Base-by-base conservation (phyloP, 2,888 invertebrate genomes). In the Scaptomyza polygonia region DNA sequence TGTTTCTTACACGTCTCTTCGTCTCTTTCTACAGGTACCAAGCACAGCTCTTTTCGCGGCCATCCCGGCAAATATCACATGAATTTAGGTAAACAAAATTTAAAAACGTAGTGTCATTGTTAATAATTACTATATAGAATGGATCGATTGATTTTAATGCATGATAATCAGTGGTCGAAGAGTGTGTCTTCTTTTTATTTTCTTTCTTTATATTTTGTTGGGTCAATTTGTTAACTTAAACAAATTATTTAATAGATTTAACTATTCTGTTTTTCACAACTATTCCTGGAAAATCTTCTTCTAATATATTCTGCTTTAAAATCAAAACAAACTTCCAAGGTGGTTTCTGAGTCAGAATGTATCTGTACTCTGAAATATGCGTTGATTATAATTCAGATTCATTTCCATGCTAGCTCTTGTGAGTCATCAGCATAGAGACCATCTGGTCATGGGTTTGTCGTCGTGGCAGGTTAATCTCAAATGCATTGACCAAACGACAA, bases 31-130 rank as follows among this genome's bases (percentile, higher is more conserved):
- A 83, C 89, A 90, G 90, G 90, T 90, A 89, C 90, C 88, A 90
- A 89, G 87, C 89, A 90, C 90, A 89, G 90, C 88, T 88, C 87
- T 79, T 89, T 89, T 86, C 90, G 90, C 79, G 87, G 90, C 86
- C 90, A 90, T 88, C 89, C 89, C 86, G 90, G 89, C 88, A 90
- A 90, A 90, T 90, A 90, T 90, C 90, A 90, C 85, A 89, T 89
- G 79, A 89, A 90, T 87, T 90, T 90, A 90, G 90, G 90, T 90
- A 90, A 39, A 90, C 70, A 75, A 82, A 16, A 39, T 30, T 69
- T 71, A 67, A 72, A 74, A 72, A 74, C 69, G 73, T 72, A 81
- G 63, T 84, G 71, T 84, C 84, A 78, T 81, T 80, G 62, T 56
- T 53, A 48, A 65, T 83, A 80, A 80, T 79, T 74, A 39, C 16